Conservation (phyloP, 2,888 invertebrate genomes). For the Scaptomyza parva region DNA sequence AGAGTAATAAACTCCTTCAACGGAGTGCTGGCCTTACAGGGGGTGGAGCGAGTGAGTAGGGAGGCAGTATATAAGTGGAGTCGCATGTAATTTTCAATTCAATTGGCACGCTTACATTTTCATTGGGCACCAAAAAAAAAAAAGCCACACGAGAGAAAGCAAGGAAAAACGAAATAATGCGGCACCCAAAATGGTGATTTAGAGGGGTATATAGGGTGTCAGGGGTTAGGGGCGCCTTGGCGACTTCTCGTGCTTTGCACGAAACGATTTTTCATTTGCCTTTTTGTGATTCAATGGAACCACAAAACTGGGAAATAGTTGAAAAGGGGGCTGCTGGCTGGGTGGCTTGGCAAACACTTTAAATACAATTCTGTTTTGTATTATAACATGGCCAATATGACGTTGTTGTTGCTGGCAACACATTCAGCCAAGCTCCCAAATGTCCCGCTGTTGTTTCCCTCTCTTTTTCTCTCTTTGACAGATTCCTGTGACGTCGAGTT, state of each 20-base stretch:
- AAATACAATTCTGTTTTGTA: slow-evolving; percentile 43
- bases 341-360: slow-evolving; percentile 28
- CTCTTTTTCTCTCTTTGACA: slow-evolving; percentile 5
- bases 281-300: slow-evolving; percentile 56
- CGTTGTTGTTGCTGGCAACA: slow-evolving; percentile 46
- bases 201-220: slow-evolving; percentile 3
- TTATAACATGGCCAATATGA: slow-evolving; percentile 42
- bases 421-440: slow-evolving; percentile 40
- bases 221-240: slow-evolving; percentile 26
- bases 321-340: not conserved
- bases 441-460: slow-evolving; percentile 30
- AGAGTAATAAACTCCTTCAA: slow-evolving; percentile 67
- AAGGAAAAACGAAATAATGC: slow-evolving; percentile 60
- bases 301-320: slow-evolving; percentile 31
- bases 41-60: slow-evolving; percentile 15
- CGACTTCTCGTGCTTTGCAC: slow-evolving; percentile 74
- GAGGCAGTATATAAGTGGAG: slow-evolving; percentile 48
- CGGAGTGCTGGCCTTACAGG: slow-evolving; percentile 21
- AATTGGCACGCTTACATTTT: slow-evolving; percentile 71
- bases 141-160: not conserved
- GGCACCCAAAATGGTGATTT: slow-evolving; percentile 35
- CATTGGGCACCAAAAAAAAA: slow-evolving; percentile 25
- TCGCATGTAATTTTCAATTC: slow-evolving; percentile 78
- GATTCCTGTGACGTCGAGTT: slow-evolving; percentile 68
- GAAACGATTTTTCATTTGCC: slow-evolving; percentile 74